A percentile compares a stretch with the other conserved stretches of the same genome.
These are phyloP conservation scores for Hippopotamyrus pictus DNA, from an alignment of 2,797 vertebrate species.

Conservation along the genomic window DNA sequence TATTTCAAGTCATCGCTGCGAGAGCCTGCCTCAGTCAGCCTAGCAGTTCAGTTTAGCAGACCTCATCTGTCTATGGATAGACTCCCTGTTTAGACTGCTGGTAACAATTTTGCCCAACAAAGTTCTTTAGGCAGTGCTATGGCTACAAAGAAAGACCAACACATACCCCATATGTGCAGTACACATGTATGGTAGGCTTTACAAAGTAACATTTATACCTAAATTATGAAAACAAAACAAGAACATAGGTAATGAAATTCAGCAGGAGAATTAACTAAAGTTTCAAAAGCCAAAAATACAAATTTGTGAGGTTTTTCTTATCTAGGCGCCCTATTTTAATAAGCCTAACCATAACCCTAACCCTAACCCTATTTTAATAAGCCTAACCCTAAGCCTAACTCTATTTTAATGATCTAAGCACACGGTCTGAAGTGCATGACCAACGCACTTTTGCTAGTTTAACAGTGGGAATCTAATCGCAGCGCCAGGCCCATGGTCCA, in stretches of 20 bases:
- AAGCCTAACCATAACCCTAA: too few relatives aligned
- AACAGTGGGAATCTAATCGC: too few relatives aligned
- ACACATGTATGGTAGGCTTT: conserved; percentile 1
- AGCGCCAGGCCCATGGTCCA: too few relatives aligned
- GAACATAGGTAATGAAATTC: neutral
- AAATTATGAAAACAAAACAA: neutral
- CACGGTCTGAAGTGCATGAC: neutral
- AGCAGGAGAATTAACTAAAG: neutral
- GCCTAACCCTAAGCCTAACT: too few relatives aligned
- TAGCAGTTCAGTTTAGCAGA: conserved; percentile 68
- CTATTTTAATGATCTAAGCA: neutral
- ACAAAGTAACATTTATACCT: neutral
- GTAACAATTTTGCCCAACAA: conserved; percentile 81
- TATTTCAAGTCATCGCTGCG: conserved; percentile 48
- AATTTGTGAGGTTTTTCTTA: neutral
- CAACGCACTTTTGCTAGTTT: too few relatives aligned
- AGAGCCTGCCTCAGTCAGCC: conserved; percentile 51
- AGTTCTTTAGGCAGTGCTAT: conserved; percentile 70
- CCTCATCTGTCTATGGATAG: conserved; percentile 67
- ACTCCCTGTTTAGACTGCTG: conserved; percentile 78
- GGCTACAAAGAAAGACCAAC: conserved; percentile 51
- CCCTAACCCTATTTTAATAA: too few relatives aligned
- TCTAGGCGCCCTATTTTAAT: neutral
- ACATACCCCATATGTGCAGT: conserved; percentile 23
- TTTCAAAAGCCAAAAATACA: neutral